Base-by-base conservation (phyloP, 2,888 invertebrate species). In the Noctuana brunneofusca region DNA sequence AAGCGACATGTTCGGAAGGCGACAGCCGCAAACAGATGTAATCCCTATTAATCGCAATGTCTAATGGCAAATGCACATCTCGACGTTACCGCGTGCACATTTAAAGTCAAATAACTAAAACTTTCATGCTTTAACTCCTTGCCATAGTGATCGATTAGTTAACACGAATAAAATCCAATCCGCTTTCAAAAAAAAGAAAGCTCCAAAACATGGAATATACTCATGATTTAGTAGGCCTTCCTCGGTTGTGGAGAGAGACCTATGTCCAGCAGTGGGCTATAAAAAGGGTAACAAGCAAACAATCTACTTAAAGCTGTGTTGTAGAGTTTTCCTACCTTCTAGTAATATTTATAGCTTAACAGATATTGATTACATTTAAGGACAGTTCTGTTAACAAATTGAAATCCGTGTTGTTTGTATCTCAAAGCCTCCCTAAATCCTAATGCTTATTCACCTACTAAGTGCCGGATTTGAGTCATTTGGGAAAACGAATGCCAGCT, bases 401-500 rank as follows among this genome's bases (percentile, higher is more conserved):
- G 24, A 58, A 22, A 41, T 50, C 24, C 41, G 38, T 20, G 30
- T 18, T 27, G 50, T 58, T 58, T 58, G 43, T 48, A 8, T 27
- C 12, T 16, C 50, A 58, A 58, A 50, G 27, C 27, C 58, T 58
- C 58, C 58, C 58, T 38, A 58, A 58, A 50, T 50, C 58, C 58
- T 6, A 50, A 50, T 50, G 50, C 41, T 58, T 58, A 58, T 50
- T 50, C 49, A 38, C 58, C 38, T 50, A 58, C 49, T 58, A 58
- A 50, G 49, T 16, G 35, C 16, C 58, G 58, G 58, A 58, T 58
- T 58, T 49, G 48, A 50, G 50, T 58, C 49, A 38, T 58, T 50
- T 41, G 20, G 38, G 38, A 38, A 58, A 58, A 50, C 58, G 50
- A 35, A 58, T 58, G 58, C 22, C 22, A 50, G 50, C 35, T 58